phyloP scores from a whole-genome alignment of 2,113 vertebrate species.

The Raja brachyura region DNA sequence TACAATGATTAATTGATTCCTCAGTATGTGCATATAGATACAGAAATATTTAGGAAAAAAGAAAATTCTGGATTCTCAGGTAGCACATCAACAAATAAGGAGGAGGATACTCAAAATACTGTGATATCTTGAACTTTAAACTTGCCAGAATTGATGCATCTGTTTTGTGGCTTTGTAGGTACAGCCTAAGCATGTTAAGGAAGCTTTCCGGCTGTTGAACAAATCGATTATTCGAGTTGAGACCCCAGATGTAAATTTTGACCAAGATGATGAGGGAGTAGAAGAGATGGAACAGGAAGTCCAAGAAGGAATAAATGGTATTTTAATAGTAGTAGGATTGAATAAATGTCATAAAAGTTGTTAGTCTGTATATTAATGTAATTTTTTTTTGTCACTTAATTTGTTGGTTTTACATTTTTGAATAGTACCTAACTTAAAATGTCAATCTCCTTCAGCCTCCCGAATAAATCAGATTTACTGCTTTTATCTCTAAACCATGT shows the following conservation, averaged over 20 bases:
- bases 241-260: slow-evolving; percentile 92
- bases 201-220: slow-evolving; percentile 93
- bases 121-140: too few relatives aligned
- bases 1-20: too few relatives aligned
- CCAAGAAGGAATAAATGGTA: slow-evolving; percentile 63
- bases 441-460: too few relatives aligned
- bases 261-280: slow-evolving; percentile 76
- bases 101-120: too few relatives aligned
- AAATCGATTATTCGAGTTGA: slow-evolving; percentile 97
- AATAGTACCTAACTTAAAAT: not conserved
- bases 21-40: too few relatives aligned
- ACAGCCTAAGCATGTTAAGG: slow-evolving; percentile 96
- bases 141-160: too few relatives aligned
- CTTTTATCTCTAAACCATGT: not conserved
- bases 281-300: slow-evolving; percentile 59
- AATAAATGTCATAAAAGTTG: not conserved
- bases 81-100: too few relatives aligned
- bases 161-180: slow-evolving; percentile 59
- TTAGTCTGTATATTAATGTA: not conserved
- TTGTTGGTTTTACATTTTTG: not conserved
- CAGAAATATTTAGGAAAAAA: too few relatives aligned
- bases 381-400: not conserved
- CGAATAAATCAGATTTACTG: not conserved
- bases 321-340: not conserved
- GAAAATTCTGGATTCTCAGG: too few relatives aligned